A percentile compares a stretch with the other conserved stretches of the same genome.
These are phyloP conservation scores for Gadus chalcogrammus DNA, from an alignment of 2,113 vertebrate genomes.

Conservation along the genomic window DNA sequence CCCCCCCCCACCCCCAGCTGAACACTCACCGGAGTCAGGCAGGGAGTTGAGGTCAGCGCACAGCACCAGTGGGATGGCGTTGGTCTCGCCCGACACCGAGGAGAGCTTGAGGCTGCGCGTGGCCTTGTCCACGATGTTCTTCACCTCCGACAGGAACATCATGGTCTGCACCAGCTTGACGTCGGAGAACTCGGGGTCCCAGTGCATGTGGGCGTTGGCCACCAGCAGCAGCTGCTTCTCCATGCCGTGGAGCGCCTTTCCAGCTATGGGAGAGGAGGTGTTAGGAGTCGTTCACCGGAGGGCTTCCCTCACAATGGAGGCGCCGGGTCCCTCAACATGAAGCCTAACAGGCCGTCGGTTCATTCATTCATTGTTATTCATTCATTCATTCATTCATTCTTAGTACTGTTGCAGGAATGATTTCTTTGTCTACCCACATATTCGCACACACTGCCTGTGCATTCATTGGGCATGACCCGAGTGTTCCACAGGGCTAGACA, in stretches of 20 bases:
- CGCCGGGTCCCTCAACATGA: too few species aligned
- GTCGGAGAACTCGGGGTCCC: conserved; percentile 97
- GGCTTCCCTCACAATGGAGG: too few species aligned
- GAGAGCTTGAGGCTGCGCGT: conserved; percentile 88
- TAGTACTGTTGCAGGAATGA: too few species aligned
- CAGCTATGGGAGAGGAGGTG: conserved; percentile 66
- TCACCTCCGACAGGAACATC: conserved; percentile 99
- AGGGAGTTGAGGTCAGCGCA: conserved; percentile 98
- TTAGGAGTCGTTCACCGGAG: too few species aligned
- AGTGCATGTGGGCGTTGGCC: conserved; percentile 98
- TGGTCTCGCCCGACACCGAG: conserved; percentile 84
- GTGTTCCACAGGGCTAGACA: too few species aligned
- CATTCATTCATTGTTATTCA: too few species aligned
- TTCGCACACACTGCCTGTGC: too few species aligned
- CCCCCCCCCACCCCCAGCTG: too few species aligned
- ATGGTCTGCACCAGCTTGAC: conserved; percentile 98
- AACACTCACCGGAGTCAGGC: conserved; percentile 88
- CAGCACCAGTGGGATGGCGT: conserved; percentile 91
- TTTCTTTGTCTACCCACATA: too few species aligned
- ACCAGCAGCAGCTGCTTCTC: conserved; percentile 95
- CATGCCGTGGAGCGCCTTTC: conserved; percentile 86
- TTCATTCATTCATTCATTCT: too few species aligned
- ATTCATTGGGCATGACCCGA: too few species aligned
- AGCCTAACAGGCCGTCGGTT: too few species aligned
- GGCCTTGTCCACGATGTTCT: conserved; percentile 97